These are phyloP conservation scores for Scartelaos histophorus DNA, from an alignment of 2,113 vertebrate genomes.

Conservation along the genomic window DNA sequence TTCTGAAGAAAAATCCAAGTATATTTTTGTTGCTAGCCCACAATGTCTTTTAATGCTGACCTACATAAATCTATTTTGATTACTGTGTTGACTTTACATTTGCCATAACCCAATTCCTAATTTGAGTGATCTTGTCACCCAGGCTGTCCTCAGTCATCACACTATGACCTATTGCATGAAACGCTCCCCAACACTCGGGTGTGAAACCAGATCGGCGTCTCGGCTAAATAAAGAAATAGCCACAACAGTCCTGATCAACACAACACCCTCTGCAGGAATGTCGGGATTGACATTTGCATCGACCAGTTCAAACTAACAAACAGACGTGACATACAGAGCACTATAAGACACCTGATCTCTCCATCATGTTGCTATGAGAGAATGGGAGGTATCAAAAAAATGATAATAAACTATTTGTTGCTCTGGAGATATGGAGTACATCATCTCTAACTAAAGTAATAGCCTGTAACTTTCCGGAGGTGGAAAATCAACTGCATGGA, in stretches of 20 bases:
- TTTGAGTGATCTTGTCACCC: conserved; percentile 46
- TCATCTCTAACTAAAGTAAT: too few relatives aligned
- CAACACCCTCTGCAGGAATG: conserved; percentile 59
- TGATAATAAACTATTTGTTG: too few relatives aligned
- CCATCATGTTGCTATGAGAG: background rate
- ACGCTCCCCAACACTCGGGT: conserved; percentile 40
- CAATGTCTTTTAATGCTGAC: conserved; percentile 9
- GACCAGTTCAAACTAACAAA: conserved; percentile 28
- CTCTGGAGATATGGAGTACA: too few relatives aligned
- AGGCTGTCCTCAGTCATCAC: conserved; percentile 59
- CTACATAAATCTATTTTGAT: background rate
- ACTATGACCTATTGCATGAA: conserved; percentile 71
- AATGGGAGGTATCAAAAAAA: too few relatives aligned
- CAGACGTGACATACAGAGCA: conserved; percentile 13
- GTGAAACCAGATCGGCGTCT: conserved; percentile 65
- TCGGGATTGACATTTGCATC: conserved; percentile 63
- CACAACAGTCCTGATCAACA: conserved; percentile 68
- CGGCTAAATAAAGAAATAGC: conserved; percentile 70
- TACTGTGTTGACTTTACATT: conserved; percentile 37
- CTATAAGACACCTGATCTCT: conserved; percentile 8
- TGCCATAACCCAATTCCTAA: conserved; percentile 44
- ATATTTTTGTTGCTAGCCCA: background rate
- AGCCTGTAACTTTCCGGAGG: too few relatives aligned
- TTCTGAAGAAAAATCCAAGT: background rate
- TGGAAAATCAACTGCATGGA: too few relatives aligned